Evolutionary conservation across 2,888 invertebrate species (phyloP).

Genomic region (Tiphia femorata): DNA sequence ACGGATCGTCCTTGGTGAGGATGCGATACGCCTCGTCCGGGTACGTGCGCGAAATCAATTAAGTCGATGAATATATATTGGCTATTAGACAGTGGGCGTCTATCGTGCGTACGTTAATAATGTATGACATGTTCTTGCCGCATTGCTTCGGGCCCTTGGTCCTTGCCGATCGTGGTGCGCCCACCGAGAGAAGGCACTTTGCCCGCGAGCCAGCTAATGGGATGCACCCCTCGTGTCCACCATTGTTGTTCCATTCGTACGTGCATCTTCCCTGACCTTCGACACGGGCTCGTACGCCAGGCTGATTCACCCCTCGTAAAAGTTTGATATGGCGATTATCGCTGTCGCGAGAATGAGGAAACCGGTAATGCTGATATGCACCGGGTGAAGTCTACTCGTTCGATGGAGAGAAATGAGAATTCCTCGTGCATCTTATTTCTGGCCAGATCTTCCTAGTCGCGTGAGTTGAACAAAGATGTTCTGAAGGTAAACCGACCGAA

Average conservation of each 20-base stretch:
- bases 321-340: constrained; percentile 40
- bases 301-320: constrained; percentile 40
- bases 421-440: no score
- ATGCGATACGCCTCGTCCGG: constrained; percentile 23
- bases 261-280: constrained; percentile 49
- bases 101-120: constrained; percentile 52
- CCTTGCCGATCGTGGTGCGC: no score
- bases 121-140: constrained; percentile 52
- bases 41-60: constrained; percentile 54
- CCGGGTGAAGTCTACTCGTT: no score
- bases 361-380: background rate
- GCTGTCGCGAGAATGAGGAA: constrained; percentile 33
- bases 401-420: no score
- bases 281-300: constrained; percentile 33
- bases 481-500: no score
- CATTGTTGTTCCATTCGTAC: constrained; percentile 46
- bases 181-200: no score
- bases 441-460: no score
- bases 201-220: constrained; percentile 43
- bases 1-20: constrained; percentile 27
- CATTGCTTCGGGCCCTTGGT: constrained; percentile 47
- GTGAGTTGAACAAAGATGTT: no score
- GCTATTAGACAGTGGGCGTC: constrained; percentile 53
- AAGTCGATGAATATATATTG: constrained; percentile 62
- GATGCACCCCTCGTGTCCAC: constrained; percentile 50